Percentiles rank a stretch among this genome's conserved stretches.
These are phyloP conservation scores for Amblyornis subalaris DNA, from an alignment of 2,113 vertebrate species.

Conservation along the genomic window DNA sequence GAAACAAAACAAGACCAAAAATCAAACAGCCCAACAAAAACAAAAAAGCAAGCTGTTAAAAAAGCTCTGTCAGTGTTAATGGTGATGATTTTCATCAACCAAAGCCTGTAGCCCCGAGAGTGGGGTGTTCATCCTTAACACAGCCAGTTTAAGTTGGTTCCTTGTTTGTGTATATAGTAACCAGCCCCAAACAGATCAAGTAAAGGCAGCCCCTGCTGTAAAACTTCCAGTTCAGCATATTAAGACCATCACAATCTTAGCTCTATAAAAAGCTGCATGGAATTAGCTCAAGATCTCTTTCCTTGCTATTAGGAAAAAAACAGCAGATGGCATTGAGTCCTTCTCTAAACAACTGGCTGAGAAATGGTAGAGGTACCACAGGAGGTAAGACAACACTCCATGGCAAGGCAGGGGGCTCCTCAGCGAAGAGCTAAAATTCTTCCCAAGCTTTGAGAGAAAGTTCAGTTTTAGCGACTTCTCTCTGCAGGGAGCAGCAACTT, in stretches of 20 bases:
- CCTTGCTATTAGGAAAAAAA: slow-evolving; percentile 29
- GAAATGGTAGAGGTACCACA: background rate
- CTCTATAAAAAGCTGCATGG: slow-evolving; percentile 40
- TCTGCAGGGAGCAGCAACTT: background rate
- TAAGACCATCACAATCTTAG: background rate
- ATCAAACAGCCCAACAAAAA: background rate
- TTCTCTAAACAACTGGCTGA: background rate
- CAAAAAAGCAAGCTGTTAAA: background rate
- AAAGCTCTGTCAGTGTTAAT: background rate
- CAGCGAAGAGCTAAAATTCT: background rate
- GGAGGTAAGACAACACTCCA: slow-evolving; percentile 3
- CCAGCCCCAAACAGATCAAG: background rate
- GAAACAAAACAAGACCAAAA: background rate
- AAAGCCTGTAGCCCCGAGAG: background rate
- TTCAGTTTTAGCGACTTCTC: background rate
- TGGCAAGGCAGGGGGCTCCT: background rate
- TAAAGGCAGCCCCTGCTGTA: background rate
- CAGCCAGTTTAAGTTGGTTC: background rate
- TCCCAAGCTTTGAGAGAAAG: background rate
- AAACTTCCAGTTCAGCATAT: background rate
- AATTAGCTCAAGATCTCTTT: background rate
- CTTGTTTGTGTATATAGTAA: background rate
- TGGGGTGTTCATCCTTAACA: background rate
- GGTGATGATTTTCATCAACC: background rate
- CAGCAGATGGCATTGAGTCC: background rate